Conservation (phyloP, 2,888 invertebrate genomes). For the Thumatha senex region DNA sequence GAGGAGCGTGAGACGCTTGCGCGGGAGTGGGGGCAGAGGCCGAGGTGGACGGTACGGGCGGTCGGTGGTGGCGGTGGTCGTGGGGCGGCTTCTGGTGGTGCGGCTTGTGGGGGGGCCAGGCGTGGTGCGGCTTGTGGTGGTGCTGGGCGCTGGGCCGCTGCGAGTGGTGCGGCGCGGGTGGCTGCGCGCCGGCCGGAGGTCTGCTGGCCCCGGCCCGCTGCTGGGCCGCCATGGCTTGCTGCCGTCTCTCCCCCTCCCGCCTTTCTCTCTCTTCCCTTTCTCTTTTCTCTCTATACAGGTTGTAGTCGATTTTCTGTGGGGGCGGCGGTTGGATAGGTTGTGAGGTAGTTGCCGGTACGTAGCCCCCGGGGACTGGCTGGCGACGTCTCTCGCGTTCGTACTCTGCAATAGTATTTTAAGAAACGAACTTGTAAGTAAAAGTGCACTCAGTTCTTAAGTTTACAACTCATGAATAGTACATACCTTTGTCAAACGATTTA, state of each 20-base stretch:
- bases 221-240: constrained; percentile 45
- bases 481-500: constrained; percentile 76
- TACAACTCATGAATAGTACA: constrained; percentile 9
- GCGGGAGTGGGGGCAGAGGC: constrained; percentile 26
- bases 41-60: constrained; percentile 48
- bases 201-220: constrained; percentile 30
- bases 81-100: constrained; percentile 66
- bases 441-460: background rate
- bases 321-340: constrained; percentile 61
- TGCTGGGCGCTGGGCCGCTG: constrained; percentile 42
- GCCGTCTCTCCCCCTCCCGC: constrained; percentile 60
- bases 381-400: constrained; percentile 76
- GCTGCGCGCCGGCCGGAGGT: constrained; percentile 49
- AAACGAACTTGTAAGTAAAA: background rate
- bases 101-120: constrained; percentile 64
- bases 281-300: constrained; percentile 86
- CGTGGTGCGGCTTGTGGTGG: constrained; percentile 60
- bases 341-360: constrained; percentile 66
- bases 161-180: constrained; percentile 43
- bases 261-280: constrained; percentile 84
- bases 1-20: constrained; percentile 34
- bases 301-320: constrained; percentile 81
- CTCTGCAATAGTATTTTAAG: constrained; percentile 45
- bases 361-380: constrained; percentile 69
- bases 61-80: constrained; percentile 65